Evolutionary conservation across 2,888 invertebrate species (phyloP).

Genomic region (Diaphora mendica): DNA sequence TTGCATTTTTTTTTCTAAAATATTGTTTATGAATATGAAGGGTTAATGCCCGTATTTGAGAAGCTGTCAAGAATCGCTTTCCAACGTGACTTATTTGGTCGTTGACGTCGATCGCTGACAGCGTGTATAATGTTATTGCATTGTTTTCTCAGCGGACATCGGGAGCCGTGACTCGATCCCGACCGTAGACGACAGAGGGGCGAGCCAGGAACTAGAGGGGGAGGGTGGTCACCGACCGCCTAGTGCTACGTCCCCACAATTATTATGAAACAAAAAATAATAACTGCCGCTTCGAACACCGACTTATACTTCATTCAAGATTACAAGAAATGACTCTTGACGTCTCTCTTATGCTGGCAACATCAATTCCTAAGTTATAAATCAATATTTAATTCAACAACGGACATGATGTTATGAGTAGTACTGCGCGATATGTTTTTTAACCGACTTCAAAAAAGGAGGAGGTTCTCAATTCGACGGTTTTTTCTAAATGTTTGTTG

Average conservation of each 20-base stretch:
- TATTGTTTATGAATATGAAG: constrained; percentile 31
- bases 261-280: constrained; percentile 77
- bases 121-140: constrained; percentile 70
- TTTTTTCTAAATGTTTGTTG: too few relatives aligned
- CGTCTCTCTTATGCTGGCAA: neutral
- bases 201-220: constrained; percentile 24
- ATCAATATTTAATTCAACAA: neutral
- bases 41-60: constrained; percentile 61
- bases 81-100: constrained; percentile 66
- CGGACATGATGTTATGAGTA: neutral
- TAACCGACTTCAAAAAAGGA: too few relatives aligned
- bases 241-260: constrained; percentile 69
- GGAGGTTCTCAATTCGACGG: too few relatives aligned
- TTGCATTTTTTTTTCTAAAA: neutral
- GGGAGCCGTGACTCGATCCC: constrained; percentile 43
- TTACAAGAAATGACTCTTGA: constrained; percentile 57
- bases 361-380: neutral
- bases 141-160: constrained; percentile 63
- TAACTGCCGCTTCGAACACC: constrained; percentile 63
- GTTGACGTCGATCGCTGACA: constrained; percentile 64
- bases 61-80: constrained; percentile 54
- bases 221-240: constrained; percentile 65
- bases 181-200: neutral
- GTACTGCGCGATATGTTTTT: neutral
- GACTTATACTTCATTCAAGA: constrained; percentile 61